Evolutionary conservation across 2,113 vertebrate species (phyloP).

Genomic region (Seriola quinqueradiata): DNA sequence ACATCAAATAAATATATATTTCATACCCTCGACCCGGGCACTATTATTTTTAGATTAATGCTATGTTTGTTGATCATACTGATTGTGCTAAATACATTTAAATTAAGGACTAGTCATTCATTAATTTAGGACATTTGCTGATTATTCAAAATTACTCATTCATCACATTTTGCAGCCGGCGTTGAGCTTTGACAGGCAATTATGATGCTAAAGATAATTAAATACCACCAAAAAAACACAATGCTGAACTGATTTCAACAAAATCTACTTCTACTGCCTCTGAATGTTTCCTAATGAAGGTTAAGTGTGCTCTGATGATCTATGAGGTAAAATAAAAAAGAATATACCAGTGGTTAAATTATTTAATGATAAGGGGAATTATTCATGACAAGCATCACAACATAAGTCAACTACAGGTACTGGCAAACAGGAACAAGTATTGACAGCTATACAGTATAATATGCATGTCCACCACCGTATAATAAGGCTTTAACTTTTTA

Average conservation of each 20-base stretch:
- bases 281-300: neutral
- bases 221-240: neutral
- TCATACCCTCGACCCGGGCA: neutral
- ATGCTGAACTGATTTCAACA: neutral
- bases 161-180: slow-evolving; percentile 6
- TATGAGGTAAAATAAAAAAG: neutral
- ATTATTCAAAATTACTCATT: slow-evolving; percentile 38
- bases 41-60: neutral
- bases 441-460: too few species aligned
- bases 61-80: neutral
- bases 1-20: neutral
- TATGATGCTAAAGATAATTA: slow-evolving; percentile 23
- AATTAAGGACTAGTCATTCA: slow-evolving; percentile 11
- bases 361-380: too few species aligned
- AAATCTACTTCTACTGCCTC: neutral
- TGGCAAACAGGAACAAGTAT: too few species aligned
- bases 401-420: too few species aligned
- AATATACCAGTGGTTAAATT: too few species aligned
- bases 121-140: slow-evolving; percentile 6
- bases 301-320: neutral
- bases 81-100: slow-evolving; percentile 6
- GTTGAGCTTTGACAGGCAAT: slow-evolving; percentile 10
- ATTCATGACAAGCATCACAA: too few species aligned
- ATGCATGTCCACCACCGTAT: too few species aligned
- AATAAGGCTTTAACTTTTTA: too few species aligned